Evolutionary conservation across 2,113 vertebrate species (phyloP), one percentile per base, ranked within the genome.

Genomic region (Dissostichus mawsoni): DNA sequence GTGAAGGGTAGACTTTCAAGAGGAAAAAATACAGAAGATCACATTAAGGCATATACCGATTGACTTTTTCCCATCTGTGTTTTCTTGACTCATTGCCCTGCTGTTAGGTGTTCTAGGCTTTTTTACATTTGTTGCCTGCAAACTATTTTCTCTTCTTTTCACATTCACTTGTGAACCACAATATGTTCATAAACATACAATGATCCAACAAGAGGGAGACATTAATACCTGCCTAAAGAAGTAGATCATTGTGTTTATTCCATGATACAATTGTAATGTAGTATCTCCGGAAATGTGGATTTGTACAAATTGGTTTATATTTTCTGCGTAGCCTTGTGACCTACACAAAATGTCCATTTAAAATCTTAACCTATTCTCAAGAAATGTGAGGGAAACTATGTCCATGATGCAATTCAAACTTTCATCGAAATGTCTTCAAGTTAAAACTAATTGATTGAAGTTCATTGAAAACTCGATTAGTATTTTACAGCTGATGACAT

Each of bases 81-180:
- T 87, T 91, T 92, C 80, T 88, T 87, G 85, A 90, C 82, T 90
- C 85, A 81, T 91, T 91, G 81, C 76, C 74, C 83, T 58, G 61
- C 83, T 90, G 53, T 80, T 87, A 80, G 78, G 69, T 91, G 81
- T 91, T 88, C 75, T 74, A 67, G 72, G 71, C 80, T 87, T 81
- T 41, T 80, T 85, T 66, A 71, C 76, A 83, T 85, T 86, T 88
- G 76, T 81, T 81, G 76, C 78, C 82, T 84, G 71, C 50, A 87
- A 85, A 87, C 81, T 85, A 86, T 82, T 85, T 29, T 69, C 47
- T 52, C 56, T 75, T 84, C 48, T 70, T 85, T 86, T 75, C 69
- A 79, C 36, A 66, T 77, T 75, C 82, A 75, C 64, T 66, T 84
- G 57, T 85, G 61, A 62, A 80, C 57, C 61, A 74, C 65, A 84